phyloP scores from a whole-genome alignment of 1,140 invertebrate genomes.

The Micrasema minimum region DNA sequence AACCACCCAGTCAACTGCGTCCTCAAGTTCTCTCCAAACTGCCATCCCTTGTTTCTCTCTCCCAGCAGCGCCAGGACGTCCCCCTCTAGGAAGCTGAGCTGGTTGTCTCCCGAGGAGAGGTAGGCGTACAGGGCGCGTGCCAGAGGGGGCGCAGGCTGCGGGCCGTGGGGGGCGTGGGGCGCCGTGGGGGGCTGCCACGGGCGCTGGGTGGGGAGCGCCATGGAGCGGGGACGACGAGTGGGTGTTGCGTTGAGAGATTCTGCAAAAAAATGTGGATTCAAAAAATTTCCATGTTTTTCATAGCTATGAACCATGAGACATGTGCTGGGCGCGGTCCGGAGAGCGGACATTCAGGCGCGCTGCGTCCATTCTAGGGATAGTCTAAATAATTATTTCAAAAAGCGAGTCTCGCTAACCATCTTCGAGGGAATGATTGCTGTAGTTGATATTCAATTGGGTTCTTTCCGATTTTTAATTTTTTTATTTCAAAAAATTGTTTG shows the following conservation, averaged over 20 bases:
- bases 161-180: constrained; percentile 70
- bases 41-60: constrained; percentile 93
- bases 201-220: constrained; percentile 22
- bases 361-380: neutral
- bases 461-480: neutral
- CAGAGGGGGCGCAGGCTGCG: constrained; percentile 75
- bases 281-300: neutral
- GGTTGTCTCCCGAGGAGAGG: constrained; percentile 89
- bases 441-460: no score
- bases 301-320: neutral
- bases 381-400: neutral
- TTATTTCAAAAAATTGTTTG: no score
- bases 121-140: constrained; percentile 90
- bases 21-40: constrained; percentile 91
- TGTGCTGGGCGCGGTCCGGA: neutral
- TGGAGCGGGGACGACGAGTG: constrained; percentile 46
- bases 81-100: constrained; percentile 91
- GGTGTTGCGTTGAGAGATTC: constrained; percentile 49
- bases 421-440: neutral
- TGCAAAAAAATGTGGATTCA: constrained; percentile 14
- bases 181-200: constrained; percentile 69
- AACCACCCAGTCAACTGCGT: constrained; percentile 94
- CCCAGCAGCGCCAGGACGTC: constrained; percentile 89
- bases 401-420: neutral
- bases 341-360: neutral